Conservation (phyloP, 2,113 vertebrate species). For the Notarius quadriscutis region DNA sequence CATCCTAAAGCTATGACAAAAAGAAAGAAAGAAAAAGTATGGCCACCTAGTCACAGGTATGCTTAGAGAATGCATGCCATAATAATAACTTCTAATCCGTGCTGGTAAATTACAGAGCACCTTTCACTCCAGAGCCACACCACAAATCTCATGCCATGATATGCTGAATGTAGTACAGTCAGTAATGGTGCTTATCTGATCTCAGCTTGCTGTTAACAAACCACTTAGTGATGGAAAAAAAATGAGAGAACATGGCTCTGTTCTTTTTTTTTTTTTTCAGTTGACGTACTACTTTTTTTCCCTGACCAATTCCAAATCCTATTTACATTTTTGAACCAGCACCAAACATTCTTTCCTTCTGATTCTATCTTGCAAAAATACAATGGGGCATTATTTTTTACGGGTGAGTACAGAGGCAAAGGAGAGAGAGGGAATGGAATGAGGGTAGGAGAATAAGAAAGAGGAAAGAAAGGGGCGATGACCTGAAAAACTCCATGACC, state of each 20-base stretch:
- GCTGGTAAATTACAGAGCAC: slow-evolving; percentile 33
- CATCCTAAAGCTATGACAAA: slow-evolving; percentile 20
- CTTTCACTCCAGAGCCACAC: not conserved
- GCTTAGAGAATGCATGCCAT: not conserved
- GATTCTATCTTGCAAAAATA: slow-evolving; percentile 54
- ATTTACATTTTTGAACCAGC: slow-evolving; percentile 58
- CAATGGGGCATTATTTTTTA: slow-evolving; percentile 49
- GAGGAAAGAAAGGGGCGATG: slow-evolving; percentile 1
- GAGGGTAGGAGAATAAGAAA: not conserved
- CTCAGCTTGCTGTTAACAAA: slow-evolving; percentile 41
- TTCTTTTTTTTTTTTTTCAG: slow-evolving; percentile 37
- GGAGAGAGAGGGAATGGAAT: slow-evolving; percentile 12
- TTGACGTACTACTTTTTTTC: slow-evolving; percentile 42
- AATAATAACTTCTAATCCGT: slow-evolving; percentile 25
- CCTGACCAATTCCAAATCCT: slow-evolving; percentile 46
- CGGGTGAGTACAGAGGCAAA: slow-evolving; percentile 5
- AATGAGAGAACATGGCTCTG: slow-evolving; percentile 38
- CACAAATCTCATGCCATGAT: slow-evolving; percentile 24
- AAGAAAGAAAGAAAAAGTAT: not conserved
- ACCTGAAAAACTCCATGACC: slow-evolving; percentile 49
- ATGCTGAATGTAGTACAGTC: slow-evolving; percentile 8
- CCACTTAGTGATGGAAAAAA: slow-evolving; percentile 28
- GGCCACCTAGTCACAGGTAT: slow-evolving; percentile 23
- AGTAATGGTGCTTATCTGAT: slow-evolving; percentile 41
- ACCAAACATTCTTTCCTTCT: slow-evolving; percentile 58